These are phyloP conservation scores for Asteroscopus sphinx DNA, from an alignment of 2,888 invertebrate species.

Conservation along the genomic window DNA sequence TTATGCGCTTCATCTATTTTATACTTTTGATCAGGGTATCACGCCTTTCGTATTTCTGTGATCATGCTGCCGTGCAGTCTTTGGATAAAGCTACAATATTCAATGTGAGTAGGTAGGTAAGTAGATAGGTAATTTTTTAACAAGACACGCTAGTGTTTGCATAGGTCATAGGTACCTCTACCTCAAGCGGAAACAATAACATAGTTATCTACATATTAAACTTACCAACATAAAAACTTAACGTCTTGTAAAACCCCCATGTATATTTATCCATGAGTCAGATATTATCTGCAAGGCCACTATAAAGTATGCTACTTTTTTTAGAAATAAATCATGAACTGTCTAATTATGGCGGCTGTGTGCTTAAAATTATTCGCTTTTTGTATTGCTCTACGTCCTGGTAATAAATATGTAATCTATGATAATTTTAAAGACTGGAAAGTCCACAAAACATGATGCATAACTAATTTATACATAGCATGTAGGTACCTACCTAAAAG, in stretches of 20 bases:
- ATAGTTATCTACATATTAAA: constrained; percentile 11
- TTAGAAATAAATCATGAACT: constrained; percentile 39
- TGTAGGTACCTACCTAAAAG: no score
- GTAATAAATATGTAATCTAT: constrained; percentile 17
- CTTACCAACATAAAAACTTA: constrained; percentile 16
- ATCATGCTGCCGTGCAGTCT: no score
- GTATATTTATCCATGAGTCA: constrained; percentile 31
- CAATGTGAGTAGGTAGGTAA: no score
- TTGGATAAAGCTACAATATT: no score
- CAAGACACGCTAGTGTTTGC: background rate
- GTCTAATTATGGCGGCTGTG: constrained; percentile 28
- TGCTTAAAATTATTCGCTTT: constrained; percentile 30
- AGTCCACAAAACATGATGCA: background rate
- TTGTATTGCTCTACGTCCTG: constrained; percentile 44
- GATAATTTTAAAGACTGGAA: background rate
- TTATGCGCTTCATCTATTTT: no score
- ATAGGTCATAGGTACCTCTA: no score
- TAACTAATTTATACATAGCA: no score
- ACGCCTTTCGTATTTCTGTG: no score
- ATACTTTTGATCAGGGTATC: no score
- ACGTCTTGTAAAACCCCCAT: constrained; percentile 53
- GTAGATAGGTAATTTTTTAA: background rate
- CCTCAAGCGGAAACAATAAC: constrained; percentile 32
- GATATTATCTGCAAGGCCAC: constrained; percentile 39
- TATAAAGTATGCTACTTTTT: constrained; percentile 34